phyloP scores from a whole-genome alignment of 1,140 invertebrate species.

The Drosophila pallidifrons region DNA sequence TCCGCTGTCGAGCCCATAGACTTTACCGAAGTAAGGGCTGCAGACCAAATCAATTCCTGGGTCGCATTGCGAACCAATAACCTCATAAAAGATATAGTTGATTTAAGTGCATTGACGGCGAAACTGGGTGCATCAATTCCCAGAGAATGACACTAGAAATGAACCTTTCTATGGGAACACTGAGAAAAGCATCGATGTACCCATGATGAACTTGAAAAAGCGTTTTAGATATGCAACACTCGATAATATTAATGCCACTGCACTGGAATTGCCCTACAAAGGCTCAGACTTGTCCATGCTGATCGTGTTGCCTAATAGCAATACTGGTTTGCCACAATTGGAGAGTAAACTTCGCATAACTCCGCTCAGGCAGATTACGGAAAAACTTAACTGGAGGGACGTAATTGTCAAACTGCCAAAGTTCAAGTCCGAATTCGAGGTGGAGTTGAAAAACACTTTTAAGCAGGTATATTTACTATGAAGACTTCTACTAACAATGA shows the following conservation, averaged over 20 bases:
- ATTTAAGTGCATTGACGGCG: constrained; percentile 59
- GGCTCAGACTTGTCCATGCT: too few species aligned
- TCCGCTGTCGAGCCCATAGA: constrained; percentile 84
- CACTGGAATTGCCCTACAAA: constrained; percentile 67
- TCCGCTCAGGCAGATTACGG: constrained; percentile 70
- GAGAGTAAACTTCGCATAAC: constrained; percentile 85
- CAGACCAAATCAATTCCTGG: constrained; percentile 87
- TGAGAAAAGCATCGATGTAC: constrained; percentile 67
- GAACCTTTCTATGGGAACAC: constrained; percentile 65
- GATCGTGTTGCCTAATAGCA: too few species aligned
- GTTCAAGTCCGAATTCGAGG: constrained; percentile 87
- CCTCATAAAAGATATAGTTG: constrained; percentile 76
- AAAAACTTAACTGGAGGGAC: constrained; percentile 67
- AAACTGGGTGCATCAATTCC: constrained; percentile 68
- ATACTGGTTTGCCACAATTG: constrained; percentile 84
- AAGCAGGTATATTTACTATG: constrained; percentile 82
- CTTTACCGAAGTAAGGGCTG: constrained; percentile 84
- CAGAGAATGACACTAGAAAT: constrained; percentile 41
- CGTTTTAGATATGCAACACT: constrained; percentile 65
- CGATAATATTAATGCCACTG: constrained; percentile 59
- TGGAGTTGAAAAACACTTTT: constrained; percentile 86
- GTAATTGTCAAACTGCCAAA: constrained; percentile 87
- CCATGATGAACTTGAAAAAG: constrained; percentile 86
- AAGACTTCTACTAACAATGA: neutral
- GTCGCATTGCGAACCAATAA: constrained; percentile 37